Conservation (phyloP, 2,888 invertebrate species). For the Agrotis segetum region DNA sequence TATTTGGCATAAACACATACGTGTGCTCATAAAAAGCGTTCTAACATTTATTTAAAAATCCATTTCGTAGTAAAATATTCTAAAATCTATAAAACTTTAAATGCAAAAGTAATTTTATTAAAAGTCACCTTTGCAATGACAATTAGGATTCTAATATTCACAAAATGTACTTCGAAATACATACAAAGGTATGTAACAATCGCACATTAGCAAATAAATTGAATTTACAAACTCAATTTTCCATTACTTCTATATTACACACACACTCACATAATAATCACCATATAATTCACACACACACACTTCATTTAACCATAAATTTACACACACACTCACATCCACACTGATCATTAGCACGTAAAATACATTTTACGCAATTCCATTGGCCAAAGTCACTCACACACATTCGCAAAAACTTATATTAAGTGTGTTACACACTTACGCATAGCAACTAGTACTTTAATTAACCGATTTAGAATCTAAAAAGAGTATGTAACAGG, state of each 20-base stretch:
- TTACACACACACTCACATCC: slow-evolving; percentile 4
- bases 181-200: slow-evolving; percentile 6
- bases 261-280: slow-evolving; percentile 5
- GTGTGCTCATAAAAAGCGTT: background rate
- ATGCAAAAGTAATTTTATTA: slow-evolving; percentile 35
- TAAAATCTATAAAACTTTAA: background rate
- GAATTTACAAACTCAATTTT: slow-evolving; percentile 18
- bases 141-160: slow-evolving; percentile 21
- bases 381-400: slow-evolving; percentile 37
- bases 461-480: slow-evolving; percentile 80
- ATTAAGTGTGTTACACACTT: slow-evolving; percentile 36
- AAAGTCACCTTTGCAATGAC: slow-evolving; percentile 29
- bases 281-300: background rate
- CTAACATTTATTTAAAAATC: slow-evolving; percentile 4
- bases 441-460: slow-evolving; percentile 45
- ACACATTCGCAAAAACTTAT: slow-evolving; percentile 29
- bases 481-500: slow-evolving; percentile 70
- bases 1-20: background rate
- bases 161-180: slow-evolving; percentile 16
- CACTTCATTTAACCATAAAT: slow-evolving; percentile 20
- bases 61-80: background rate
- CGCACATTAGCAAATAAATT: slow-evolving; percentile 49
- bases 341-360: slow-evolving; percentile 21
- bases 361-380: slow-evolving; percentile 28
- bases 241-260: background rate